phyloP scores from a whole-genome alignment of 2,797 vertebrate genomes.

The Sebastes oblongus region DNA sequence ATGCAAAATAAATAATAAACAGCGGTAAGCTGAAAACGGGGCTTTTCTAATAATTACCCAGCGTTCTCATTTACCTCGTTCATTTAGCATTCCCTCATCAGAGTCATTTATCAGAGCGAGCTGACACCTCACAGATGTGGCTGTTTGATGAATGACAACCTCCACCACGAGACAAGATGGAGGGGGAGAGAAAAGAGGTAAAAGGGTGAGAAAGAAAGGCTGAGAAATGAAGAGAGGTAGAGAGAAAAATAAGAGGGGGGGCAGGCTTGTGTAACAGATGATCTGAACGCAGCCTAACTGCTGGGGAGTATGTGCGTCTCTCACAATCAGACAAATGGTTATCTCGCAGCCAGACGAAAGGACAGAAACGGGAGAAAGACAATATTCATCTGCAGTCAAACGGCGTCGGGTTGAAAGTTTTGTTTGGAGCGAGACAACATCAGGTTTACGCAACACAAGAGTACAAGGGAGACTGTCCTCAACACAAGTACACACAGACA shows the following conservation, averaged over 20 bases:
- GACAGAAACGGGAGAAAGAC: slow-evolving; percentile 38
- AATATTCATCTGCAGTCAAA: slow-evolving; percentile 34
- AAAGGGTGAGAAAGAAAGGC: slow-evolving; percentile 34
- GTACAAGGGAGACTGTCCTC: slow-evolving; percentile 17
- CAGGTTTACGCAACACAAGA: slow-evolving; percentile 29
- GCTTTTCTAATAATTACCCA: slow-evolving; percentile 75
- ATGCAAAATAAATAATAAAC: slow-evolving; percentile 69
- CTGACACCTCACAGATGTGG: slow-evolving; percentile 79
- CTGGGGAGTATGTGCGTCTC: slow-evolving; percentile 68
- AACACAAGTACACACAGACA: neutral
- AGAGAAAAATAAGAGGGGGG: slow-evolving; percentile 10
- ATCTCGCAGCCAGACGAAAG: slow-evolving; percentile 57
- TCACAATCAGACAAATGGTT: slow-evolving; percentile 76
- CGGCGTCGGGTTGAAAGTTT: slow-evolving; percentile 18
- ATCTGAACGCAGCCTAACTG: slow-evolving; percentile 73
- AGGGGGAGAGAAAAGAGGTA: slow-evolving; percentile 18
- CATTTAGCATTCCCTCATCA: slow-evolving; percentile 70
- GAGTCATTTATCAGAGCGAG: slow-evolving; percentile 72
- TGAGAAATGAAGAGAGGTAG: slow-evolving; percentile 38
- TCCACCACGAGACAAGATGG: slow-evolving; percentile 53
- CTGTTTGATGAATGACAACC: slow-evolving; percentile 77
- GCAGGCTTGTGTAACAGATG: slow-evolving; percentile 70
- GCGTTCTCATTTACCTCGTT: slow-evolving; percentile 67
- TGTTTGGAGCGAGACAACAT: slow-evolving; percentile 25
- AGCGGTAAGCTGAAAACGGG: slow-evolving; percentile 61